Conservation (phyloP, 2,888 invertebrate genomes). For the Chymomyza procnemis region DNA sequence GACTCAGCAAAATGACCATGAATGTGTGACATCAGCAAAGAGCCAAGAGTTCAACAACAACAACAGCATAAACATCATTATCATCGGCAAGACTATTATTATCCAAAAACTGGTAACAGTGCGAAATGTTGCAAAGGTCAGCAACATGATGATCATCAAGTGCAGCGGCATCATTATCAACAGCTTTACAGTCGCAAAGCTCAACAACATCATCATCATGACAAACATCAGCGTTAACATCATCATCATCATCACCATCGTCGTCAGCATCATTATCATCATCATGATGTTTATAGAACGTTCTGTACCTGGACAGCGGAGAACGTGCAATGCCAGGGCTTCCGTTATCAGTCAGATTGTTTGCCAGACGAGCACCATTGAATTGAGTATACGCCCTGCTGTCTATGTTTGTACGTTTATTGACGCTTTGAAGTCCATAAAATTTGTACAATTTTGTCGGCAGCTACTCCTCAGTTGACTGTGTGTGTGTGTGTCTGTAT, state of each 20-base stretch:
- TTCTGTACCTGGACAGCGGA: slow-evolving; percentile 21
- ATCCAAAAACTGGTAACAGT: slow-evolving; percentile 8
- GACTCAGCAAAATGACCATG: slow-evolving; percentile 72
- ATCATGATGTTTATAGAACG: slow-evolving; percentile 21
- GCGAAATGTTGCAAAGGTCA: slow-evolving; percentile 61
- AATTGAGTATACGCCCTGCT: slow-evolving; percentile 9
- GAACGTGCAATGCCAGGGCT: slow-evolving; percentile 64
- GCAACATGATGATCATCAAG: too few relatives aligned
- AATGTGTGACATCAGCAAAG: slow-evolving; percentile 67
- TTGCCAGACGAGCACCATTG: slow-evolving; percentile 29
- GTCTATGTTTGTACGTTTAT: slow-evolving; percentile 59
- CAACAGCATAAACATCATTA: neutral
- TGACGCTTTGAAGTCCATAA: slow-evolving; percentile 65
- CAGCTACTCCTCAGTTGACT: slow-evolving; percentile 10
- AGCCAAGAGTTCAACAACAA: slow-evolving; percentile 23
- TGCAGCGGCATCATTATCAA: too few relatives aligned
- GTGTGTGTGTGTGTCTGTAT: slow-evolving; percentile 14
- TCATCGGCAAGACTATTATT: neutral
- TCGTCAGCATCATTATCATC: slow-evolving; percentile 14
- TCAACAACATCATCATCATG: neutral
- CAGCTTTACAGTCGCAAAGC: too few relatives aligned
- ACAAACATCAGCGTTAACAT: neutral
- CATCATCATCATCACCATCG: slow-evolving; percentile 13
- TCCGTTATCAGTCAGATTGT: slow-evolving; percentile 67
- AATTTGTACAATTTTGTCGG: slow-evolving; percentile 66